These are phyloP conservation scores for Heliothis subflexa DNA, from an alignment of 1,140 invertebrate genomes.

Conservation along the genomic window DNA sequence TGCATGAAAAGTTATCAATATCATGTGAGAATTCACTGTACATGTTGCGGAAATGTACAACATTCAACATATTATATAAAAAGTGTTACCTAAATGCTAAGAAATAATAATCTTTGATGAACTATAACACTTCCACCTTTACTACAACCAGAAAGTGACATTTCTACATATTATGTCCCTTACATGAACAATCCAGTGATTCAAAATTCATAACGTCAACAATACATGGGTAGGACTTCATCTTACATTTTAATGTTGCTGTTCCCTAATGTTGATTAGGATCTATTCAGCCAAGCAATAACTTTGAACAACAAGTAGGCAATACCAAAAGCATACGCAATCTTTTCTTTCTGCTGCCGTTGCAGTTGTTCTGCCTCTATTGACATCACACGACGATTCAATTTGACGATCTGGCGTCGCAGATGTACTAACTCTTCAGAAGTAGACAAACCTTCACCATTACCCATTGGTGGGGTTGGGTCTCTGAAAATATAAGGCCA, in stretches of 20 bases:
- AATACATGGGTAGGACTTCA: constrained; percentile 72
- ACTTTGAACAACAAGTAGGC: constrained; percentile 95
- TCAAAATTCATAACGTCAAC: constrained; percentile 73
- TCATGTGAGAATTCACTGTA: constrained; percentile 64
- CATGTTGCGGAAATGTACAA: constrained; percentile 67
- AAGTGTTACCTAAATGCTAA: constrained; percentile 74
- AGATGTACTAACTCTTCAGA: constrained; percentile 93
- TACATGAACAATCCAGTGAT: constrained; percentile 56
- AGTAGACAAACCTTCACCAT: constrained; percentile 89
- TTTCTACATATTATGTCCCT: constrained; percentile 54
- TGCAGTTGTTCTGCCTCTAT: constrained; percentile 93
- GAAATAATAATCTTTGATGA: constrained; percentile 57
- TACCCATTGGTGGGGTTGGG: constrained; percentile 87
- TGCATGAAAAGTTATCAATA: constrained; percentile 38
- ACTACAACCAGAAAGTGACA: constrained; percentile 57
- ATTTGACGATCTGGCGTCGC: constrained; percentile 92
- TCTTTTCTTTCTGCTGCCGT: constrained; percentile 93
- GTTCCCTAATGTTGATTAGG: constrained; percentile 73
- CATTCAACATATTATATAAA: constrained; percentile 58
- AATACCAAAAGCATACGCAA: constrained; percentile 92
- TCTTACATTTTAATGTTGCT: constrained; percentile 65
- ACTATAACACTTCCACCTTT: constrained; percentile 65
- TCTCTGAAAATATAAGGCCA: constrained; percentile 84
- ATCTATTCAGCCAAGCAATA: constrained; percentile 93
- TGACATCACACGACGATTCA: constrained; percentile 94